Evolutionary conservation across 1,140 invertebrate genomes (phyloP), one percentile per base, ranked within the genome.

Genomic region (Drosophila kikkawai): DNA sequence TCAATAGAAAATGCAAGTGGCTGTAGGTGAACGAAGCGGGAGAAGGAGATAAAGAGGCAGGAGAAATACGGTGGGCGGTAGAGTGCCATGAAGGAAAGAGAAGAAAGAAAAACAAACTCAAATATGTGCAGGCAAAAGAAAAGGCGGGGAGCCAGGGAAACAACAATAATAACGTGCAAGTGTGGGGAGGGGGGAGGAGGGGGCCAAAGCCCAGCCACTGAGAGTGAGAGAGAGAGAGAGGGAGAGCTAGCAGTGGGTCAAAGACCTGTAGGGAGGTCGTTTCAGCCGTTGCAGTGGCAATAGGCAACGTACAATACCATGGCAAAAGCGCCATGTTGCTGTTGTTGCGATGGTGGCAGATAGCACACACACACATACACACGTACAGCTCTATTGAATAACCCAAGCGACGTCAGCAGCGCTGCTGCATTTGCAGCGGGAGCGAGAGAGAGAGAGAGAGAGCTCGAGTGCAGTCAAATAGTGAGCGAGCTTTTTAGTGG

Each of bases 221-320:
- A 34, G 64, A 7, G 26, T 8, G 50, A n/a, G 45, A 34, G 66
- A 56, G 37, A 19, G 36, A 39, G 47, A 34, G 73, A 26, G 50
- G 29, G 53, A 55, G 42, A 37, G 58, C 26, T 76, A 56, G 73
- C 80, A 86, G 73, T 91, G 84, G 91, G 91, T 92, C 91, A 92
- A 92, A 92, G 91, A 92, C 91, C 91, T 92, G 91, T 91, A 92
- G 87, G 91, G 91, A 92, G 91, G 91, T 92, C 91, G 91, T 92
- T 92, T 91, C 70, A 83, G 80, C 80, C 87, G 85, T 83, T 91
- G 90, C 85, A 91, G 86, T 91, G 75, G 90, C 90, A 87, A 91
- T 83, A 87, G 81, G 85, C 85, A 88, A 88, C 85, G 85, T 90
- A 88, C 85, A 90, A 90, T 90, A 90, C 86, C 85, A 90, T 77